phyloP scores from a whole-genome alignment of 2,888 invertebrate species.

The Hermaeophaga mercurialis region DNA sequence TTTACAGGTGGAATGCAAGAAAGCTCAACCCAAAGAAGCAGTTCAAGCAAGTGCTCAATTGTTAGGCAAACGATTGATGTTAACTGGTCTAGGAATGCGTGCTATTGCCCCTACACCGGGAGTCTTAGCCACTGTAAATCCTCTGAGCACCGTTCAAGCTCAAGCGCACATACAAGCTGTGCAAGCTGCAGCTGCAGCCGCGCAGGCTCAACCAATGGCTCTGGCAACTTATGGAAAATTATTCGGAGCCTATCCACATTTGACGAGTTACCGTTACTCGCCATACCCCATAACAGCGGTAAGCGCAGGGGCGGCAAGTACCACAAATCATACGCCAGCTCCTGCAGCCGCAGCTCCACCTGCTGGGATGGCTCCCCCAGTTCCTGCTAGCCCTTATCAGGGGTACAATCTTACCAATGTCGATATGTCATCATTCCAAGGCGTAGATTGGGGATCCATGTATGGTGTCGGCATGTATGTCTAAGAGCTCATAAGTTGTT shows the following conservation, averaged over 20 bases:
- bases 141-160: conserved; percentile 63
- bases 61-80: conserved; percentile 70
- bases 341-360: conserved; percentile 63
- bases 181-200: conserved; percentile 61
- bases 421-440: conserved; percentile 91
- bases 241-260: conserved; percentile 66
- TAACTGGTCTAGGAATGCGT: conserved; percentile 73
- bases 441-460: conserved; percentile 90
- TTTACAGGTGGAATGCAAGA: conserved; percentile 75
- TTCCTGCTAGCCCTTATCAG: conserved; percentile 73
- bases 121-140: conserved; percentile 63
- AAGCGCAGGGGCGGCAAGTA: conserved; percentile 54
- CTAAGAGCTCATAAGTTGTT: conserved; percentile 57
- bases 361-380: conserved; percentile 65
- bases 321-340: conserved; percentile 56
- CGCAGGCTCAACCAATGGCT: conserved; percentile 66
- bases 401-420: conserved; percentile 86
- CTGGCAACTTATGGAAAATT: conserved; percentile 70
- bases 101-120: conserved; percentile 65
- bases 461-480: conserved; percentile 94
- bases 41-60: conserved; percentile 72
- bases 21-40: conserved; percentile 89
- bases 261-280: conserved; percentile 65
- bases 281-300: conserved; percentile 64
- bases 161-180: conserved; percentile 56